Base-by-base conservation (phyloP, 2,113 vertebrate genomes). In the Bothrops jararaca region DNA sequence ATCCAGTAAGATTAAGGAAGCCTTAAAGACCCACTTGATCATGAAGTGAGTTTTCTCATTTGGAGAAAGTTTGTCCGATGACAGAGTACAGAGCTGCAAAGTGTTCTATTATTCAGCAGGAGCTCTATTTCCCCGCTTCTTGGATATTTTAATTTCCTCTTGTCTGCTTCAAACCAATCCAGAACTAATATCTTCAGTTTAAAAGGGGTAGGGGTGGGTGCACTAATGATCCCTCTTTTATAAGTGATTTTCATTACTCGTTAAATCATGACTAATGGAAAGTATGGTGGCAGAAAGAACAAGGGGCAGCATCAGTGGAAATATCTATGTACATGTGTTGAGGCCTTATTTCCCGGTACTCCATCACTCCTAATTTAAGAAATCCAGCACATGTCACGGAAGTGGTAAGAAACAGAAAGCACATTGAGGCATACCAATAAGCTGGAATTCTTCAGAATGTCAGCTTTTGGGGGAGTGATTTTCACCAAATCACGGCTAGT, bases 131-230 rank as follows among this genome's bases (percentile, higher is more conserved):
- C 88, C n/a, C 42, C 23, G 22, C 74, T 90, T 11, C 29, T 22
- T 60, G 54, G 88, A 90, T 90, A 92, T 92, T 92, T 92, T 92
- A 92, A 92, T 92, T 92, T 92, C 88, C 92, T 89, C 88, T 90
- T 90, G 85, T 86, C 88, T 52, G 88, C 54, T 86, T 69, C 42
- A 18, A 90, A 85, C 92, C 7, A 50, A 90, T 92, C 92, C 88
- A 90, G 90, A 92, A 92, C 88, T 90, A 92, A 92, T 92, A 90
- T 92, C 92, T 92, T 64, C 89, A 39, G 45, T 89, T 85, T 89
- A 92, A 92, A 80, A 42, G n/a, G n/a, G 24, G 24, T 26, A 0
- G 29, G 26, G 60, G 58, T 10, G 74, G 34, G 6, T 18, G 48
- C 58, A 92, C 69, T 90, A 86, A 85, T 86, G 86, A 90, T n/a